Percentiles rank a stretch among this genome's conserved stretches.
Conservation (phyloP, 92 coral and sea anemone genomes). For the Siderastrea siderea region DNA sequence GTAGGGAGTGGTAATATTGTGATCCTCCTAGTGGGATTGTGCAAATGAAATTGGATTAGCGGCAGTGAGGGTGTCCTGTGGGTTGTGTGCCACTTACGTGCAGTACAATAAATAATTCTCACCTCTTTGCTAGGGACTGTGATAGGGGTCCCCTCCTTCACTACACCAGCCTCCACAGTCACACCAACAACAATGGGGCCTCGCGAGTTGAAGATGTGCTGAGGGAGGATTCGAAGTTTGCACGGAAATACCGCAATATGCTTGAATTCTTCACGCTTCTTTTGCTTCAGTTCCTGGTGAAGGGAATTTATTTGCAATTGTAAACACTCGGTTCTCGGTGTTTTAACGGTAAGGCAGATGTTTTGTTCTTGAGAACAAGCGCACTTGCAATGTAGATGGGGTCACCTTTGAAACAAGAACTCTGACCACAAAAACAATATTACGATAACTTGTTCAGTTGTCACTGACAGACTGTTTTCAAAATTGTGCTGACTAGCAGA, state of each 20-base stretch:
- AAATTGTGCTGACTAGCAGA: too few species aligned
- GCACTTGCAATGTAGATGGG: neutral
- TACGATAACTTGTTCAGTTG: neutral
- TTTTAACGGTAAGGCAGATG: too few species aligned
- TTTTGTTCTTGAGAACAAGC: too few species aligned
- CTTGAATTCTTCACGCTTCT: conserved; percentile 93
- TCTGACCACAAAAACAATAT: too few species aligned
- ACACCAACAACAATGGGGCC: conserved; percentile 98
- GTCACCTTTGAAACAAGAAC: too few species aligned
- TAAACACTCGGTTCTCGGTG: neutral
- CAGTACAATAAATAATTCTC: conserved; percentile 4
- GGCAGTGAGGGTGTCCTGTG: too few species aligned
- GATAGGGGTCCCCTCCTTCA: conserved; percentile 94
- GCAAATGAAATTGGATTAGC: too few species aligned
- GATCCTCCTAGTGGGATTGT: too few species aligned
- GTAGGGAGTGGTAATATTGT: too few species aligned
- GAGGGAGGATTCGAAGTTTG: conserved; percentile 94
- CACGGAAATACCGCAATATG: conserved; percentile 96
- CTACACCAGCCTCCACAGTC: conserved; percentile 91
- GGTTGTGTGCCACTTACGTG: too few species aligned
- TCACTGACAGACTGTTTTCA: too few species aligned
- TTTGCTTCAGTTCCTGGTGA: conserved; percentile 89
- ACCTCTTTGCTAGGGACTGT: conserved; percentile 89
- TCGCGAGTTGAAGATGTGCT: conserved; percentile 92
- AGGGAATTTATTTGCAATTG: neutral